phyloP scores from a whole-genome alignment of 2,888 invertebrate species.

The Anagyrus pseudococci region DNA sequence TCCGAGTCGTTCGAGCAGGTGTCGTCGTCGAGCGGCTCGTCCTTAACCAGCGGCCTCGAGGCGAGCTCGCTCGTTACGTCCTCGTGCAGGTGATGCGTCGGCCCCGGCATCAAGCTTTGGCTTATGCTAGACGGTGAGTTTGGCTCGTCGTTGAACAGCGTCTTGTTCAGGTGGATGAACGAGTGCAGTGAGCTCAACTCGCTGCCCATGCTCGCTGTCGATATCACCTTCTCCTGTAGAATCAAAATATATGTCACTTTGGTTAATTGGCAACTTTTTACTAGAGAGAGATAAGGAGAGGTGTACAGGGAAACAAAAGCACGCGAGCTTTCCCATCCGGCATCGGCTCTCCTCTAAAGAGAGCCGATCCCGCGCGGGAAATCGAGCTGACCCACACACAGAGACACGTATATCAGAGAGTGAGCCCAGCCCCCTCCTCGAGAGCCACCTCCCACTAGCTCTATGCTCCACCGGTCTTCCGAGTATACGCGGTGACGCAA shows the following conservation, averaged over 20 bases:
- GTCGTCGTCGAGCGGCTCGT: slow-evolving; percentile 54
- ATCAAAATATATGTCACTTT: background rate
- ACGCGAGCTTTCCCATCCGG: too few relatives aligned
- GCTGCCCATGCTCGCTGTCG: background rate
- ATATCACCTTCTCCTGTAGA: slow-evolving; percentile 15
- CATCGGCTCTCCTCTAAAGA: background rate
- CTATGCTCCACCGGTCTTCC: too few relatives aligned
- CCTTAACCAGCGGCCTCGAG: too few relatives aligned
- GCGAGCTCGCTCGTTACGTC: background rate
- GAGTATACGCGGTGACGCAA: background rate
- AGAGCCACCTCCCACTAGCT: too few relatives aligned
- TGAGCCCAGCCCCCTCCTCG: too few relatives aligned
- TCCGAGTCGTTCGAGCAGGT: slow-evolving; percentile 77
- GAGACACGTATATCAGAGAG: too few relatives aligned
- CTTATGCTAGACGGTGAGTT: slow-evolving; percentile 58
- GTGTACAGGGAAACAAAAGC: too few relatives aligned
- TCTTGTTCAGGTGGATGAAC: slow-evolving; percentile 57
- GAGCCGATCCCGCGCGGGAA: background rate
- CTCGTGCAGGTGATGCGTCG: slow-evolving; percentile 25
- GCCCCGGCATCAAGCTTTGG: slow-evolving; percentile 52
- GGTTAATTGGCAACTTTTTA: too few relatives aligned
- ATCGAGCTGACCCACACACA: background rate
- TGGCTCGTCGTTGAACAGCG: slow-evolving; percentile 56
- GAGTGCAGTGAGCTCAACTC: slow-evolving; percentile 55
- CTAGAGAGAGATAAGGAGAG: too few relatives aligned